Evolutionary conservation across 2,888 invertebrate genomes (phyloP), one percentile per base, ranked within the genome.

Genomic region (Microplitis manilae): DNA sequence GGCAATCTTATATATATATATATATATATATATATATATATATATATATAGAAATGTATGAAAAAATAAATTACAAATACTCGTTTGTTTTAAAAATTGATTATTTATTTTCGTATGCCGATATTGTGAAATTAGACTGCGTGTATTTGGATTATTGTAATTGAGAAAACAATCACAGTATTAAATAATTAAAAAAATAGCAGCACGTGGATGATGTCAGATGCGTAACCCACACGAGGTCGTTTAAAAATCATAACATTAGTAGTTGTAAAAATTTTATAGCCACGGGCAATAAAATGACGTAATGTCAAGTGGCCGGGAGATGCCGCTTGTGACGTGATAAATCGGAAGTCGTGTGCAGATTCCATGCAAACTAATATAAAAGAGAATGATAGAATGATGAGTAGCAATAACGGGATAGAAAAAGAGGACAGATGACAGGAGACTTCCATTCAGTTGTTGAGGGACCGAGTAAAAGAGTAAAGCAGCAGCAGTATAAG

Each of bases 261-360:
- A 82, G 81, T 80, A 79, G 75, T 84, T 88, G 88, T 89, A 89
- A 90, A 89, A 89, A 86, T 84, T 88, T 90, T 90, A 90, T 85
- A 89, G 89, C 89, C 85, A 83, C 85, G 86, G 87, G 85, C 87
- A 88, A 89, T 90, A 89, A 90, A 90, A 83, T 90, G 89, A 89
- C 89, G 90, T 88, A 89, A 90, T 85, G 60, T 82, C 81, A 82
- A 85, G 85, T 84, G 86, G 86, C 86, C 84, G 85, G 84, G 83
- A 84, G 77, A 77, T 74, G 79, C 41, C 38, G 61, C 41, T 70
- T 75, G 84, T 87, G 87, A 89, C 87, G 88, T 87, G 86, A 86
- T 81, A 76, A 80, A 84, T 82, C 88, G 88, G 87, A 88, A 88
- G 86, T 84, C 78, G 83, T 83, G 85, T 86, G 84, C 86, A 85